Base-by-base conservation (phyloP, 2,888 invertebrate species). In the Dendrolimus pini region DNA sequence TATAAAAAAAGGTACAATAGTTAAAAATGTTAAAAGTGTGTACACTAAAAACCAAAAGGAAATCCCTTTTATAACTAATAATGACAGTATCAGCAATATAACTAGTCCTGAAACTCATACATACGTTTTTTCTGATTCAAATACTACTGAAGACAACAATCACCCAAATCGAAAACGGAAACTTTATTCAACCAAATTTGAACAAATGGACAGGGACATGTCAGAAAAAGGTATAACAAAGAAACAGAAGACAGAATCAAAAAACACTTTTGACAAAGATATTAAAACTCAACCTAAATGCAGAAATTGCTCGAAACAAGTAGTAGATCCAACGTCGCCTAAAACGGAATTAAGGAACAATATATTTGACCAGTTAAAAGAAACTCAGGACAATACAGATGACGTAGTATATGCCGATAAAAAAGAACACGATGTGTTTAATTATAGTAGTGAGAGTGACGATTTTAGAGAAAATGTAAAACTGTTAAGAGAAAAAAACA, bases 401-500 rank as follows among this genome's bases (percentile, higher is more conserved):
- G 67, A 71, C 42, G 67, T 82, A 1, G 74, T 59, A 18, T 9
- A 80, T 1, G 78, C 62, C 0, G 72, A 80, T 53, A 79, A 70
- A 60, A 70, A 67, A 1, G 63, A 70, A 41, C 63, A 62, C n/a
- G 74, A 80, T n/a, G 62, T 81, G 1, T 89, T 80, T 60, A 85
- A 89, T 60, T 85, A 75, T 54, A 75, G 81, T 0, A 82, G 81
- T 57, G 88, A 83, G n/a, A 88, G 85, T 60, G 88, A 87, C 30
- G 85, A 85, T 59, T 30, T 30, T 30, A 30, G 30, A 30, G 6
- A 30, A 30, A 30, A 30, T 30, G 30, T 30, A 30, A 30, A 30
- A 30, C 3, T 6, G 30, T 6, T 6, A 6, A 30, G 30, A 30
- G 30, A 30, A 30, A 30, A 30, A 6, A 6, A 3, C 30, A 30